Percentiles rank a stretch among this genome's conserved stretches.
Evolutionary conservation across 1,140 invertebrate species (phyloP).

Genomic region (Phymastichus coffea): DNA sequence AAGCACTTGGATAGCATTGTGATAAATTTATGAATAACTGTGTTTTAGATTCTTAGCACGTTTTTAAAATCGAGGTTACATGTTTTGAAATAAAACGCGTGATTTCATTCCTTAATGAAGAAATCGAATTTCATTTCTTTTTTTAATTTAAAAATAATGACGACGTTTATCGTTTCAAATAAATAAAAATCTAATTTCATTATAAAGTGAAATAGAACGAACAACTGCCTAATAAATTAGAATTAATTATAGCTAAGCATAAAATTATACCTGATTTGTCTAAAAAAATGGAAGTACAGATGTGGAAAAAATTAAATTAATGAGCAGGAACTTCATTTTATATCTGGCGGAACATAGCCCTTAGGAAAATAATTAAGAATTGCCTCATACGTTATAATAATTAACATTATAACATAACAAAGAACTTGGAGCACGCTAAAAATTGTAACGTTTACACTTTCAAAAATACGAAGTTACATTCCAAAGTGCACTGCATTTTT

Average conservation of each 20-base stretch:
- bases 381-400: too few species aligned
- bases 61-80: conserved; percentile 24
- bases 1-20: conserved; percentile 7
- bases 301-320: background rate
- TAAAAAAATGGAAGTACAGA: background rate
- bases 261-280: background rate
- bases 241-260: background rate
- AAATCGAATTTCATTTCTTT: background rate
- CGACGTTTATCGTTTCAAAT: background rate
- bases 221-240: background rate
- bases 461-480: too few species aligned
- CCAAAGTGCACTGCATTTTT: too few species aligned
- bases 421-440: too few species aligned
- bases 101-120: conserved; percentile 5
- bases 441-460: too few species aligned
- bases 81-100: conserved; percentile 22
- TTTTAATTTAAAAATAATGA: too few species aligned
- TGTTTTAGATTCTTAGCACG: conserved; percentile 25
- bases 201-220: background rate
- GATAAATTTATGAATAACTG: conserved; percentile 26
- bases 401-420: too few species aligned
- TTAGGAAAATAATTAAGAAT: too few species aligned
- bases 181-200: background rate
- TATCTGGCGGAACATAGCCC: too few species aligned
- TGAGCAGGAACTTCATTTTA: too few species aligned